These are phyloP conservation scores for Drosophila greeni DNA, from an alignment of 2,888 invertebrate species.

Conservation along the genomic window DNA sequence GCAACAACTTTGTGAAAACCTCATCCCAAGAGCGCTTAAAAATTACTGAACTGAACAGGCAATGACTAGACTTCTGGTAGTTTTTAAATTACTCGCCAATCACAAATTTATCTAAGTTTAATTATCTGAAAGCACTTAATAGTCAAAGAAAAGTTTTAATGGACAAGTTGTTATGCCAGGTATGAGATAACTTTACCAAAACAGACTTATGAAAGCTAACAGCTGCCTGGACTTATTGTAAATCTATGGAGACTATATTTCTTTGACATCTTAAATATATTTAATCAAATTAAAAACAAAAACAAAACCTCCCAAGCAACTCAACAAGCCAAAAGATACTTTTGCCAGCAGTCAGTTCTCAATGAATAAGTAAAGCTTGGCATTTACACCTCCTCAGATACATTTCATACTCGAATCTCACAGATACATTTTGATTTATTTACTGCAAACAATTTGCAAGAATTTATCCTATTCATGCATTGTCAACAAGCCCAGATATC, in stretches of 20 bases:
- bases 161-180: neutral
- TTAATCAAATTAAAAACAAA: neutral
- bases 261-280: neutral
- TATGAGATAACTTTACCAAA: neutral
- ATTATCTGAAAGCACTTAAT: neutral
- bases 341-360: neutral
- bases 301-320: too few relatives aligned
- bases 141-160: neutral
- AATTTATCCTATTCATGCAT: constrained; percentile 46
- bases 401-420: neutral
- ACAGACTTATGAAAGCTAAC: neutral
- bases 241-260: neutral
- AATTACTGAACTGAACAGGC: constrained; percentile 14
- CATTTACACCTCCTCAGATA: constrained; percentile 20
- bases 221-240: neutral
- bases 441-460: constrained; percentile 53
- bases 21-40: neutral
- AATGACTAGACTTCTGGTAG: neutral
- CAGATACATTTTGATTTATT: constrained; percentile 36
- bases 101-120: neutral
- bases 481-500: constrained; percentile 37
- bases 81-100: neutral
- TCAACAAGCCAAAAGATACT: neutral
- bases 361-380: constrained; percentile 20
- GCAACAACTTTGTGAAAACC: constrained; percentile 3